Conservation (phyloP, 2,888 invertebrate species). For the Himalopsyche kuldschensis region DNA sequence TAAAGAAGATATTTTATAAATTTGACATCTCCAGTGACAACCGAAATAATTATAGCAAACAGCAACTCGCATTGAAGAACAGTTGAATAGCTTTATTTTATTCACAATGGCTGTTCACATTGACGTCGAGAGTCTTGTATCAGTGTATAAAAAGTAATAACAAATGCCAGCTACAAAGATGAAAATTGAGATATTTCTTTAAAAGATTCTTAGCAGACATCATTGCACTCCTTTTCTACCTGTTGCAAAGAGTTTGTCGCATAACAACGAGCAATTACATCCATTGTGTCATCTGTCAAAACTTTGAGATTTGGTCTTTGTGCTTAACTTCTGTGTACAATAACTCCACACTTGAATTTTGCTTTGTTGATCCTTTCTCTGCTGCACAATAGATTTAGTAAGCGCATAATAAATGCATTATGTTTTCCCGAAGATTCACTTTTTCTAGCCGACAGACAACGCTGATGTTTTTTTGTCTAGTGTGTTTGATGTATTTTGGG, state of each 20-base stretch:
- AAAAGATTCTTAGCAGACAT: background rate
- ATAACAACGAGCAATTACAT: slow-evolving; percentile 26
- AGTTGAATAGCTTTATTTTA: background rate
- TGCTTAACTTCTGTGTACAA: background rate
- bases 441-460: background rate
- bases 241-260: slow-evolving; percentile 3
- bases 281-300: slow-evolving; percentile 29
- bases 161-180: background rate
- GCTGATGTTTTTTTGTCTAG: background rate
- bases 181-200: slow-evolving; percentile 6
- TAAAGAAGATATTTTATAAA: background rate
- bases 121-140: background rate
- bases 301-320: slow-evolving; percentile 27
- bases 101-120: background rate
- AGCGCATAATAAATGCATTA: background rate
- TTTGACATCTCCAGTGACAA: background rate
- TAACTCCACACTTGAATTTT: slow-evolving; percentile 1
- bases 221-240: slow-evolving; percentile 5
- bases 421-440: background rate
- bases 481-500: background rate
- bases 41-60: background rate
- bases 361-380: background rate
- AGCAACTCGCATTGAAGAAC: background rate
- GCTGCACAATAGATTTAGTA: background rate
- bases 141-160: background rate